Conservation (phyloP, 2,797 vertebrate species). For the Accipiter minullus region DNA sequence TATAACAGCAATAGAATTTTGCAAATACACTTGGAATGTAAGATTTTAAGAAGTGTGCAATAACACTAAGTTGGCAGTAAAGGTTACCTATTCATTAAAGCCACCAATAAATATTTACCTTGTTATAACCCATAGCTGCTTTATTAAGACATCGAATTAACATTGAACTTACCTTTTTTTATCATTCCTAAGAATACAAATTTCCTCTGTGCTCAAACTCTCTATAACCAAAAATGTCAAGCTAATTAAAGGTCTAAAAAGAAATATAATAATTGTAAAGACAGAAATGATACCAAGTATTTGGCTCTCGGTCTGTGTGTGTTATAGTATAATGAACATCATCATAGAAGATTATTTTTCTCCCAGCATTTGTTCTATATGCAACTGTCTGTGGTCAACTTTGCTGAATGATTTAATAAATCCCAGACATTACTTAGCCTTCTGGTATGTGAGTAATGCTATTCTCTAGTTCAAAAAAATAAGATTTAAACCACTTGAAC, state of each 20-base stretch:
- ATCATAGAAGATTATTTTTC: slow-evolving; percentile 7
- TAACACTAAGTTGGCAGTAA: not conserved
- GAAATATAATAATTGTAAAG: not conserved
- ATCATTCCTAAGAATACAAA: not conserved
- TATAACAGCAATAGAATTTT: not conserved
- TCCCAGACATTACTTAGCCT: slow-evolving; percentile 70
- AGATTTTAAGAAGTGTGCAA: not conserved
- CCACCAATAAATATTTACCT: not conserved
- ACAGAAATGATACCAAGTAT: not conserved
- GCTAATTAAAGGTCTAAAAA: not conserved
- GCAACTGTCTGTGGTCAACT: slow-evolving; percentile 62
- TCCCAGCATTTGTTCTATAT: slow-evolving; percentile 38
- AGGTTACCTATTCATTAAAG: not conserved
- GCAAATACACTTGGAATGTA: not conserved
- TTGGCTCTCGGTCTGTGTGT: not conserved
- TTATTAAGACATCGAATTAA: not conserved
- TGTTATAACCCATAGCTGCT: not conserved
- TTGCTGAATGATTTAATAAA: slow-evolving; percentile 65
- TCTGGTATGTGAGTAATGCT: slow-evolving; percentile 68
- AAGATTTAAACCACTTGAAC: slow-evolving; percentile 53
- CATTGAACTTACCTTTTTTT: not conserved
- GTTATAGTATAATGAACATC: not conserved
- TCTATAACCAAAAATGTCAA: not conserved
- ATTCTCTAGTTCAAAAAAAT: slow-evolving; percentile 46
- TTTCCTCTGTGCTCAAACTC: not conserved